Base-by-base conservation (phyloP, 2,113 vertebrate species). In the Corythaixoides concolor region DNA sequence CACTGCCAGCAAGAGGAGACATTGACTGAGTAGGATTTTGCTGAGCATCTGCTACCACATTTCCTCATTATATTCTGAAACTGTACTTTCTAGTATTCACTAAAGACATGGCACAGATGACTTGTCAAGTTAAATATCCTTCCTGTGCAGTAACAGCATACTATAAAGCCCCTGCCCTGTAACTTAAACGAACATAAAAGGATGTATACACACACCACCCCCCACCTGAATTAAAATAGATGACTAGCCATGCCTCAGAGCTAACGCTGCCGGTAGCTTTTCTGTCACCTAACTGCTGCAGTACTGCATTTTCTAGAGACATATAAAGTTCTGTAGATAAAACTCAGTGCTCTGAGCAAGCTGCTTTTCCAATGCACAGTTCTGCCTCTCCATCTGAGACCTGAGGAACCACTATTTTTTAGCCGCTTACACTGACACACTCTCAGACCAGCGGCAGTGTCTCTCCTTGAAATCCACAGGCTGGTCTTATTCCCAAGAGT, bases 111-210 rank as follows among this genome's bases (percentile, higher is more conserved):
- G 93, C 87, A 95, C 94, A 96, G 79, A 93, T 88, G 91, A 96
- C 91, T 93, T 79, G 80, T 88, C 77, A 95, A 95, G 84, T 95
- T 97, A 96, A 97, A 96, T 80, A 91, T 92, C 89, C 89, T 95
- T 96, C 95, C 87, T 66, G 55, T 62, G 85, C 95, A 89, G 53
- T 80, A 93, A 86, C 73, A 93, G 96, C 84, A 81, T 39, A 39
- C 62, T 87, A 75, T 62, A 90, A 86, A 92, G 64, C 35, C 58
- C 53, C 74, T 91, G 84, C 74, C 85, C 87, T 73, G 83, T 50
- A 91, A 95, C 84, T 89, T 89, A 89, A 93, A 94, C 73, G 89
- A 95, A 95, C 49, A 82, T 75, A 83, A 79, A 82, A 93, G 80
- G 90, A 89, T 84, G 70, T 72, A 89, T 27, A 93, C 66, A 84